These are phyloP conservation scores for Coremacera marginata DNA, from an alignment of 2,888 invertebrate genomes.

Conservation along the genomic window DNA sequence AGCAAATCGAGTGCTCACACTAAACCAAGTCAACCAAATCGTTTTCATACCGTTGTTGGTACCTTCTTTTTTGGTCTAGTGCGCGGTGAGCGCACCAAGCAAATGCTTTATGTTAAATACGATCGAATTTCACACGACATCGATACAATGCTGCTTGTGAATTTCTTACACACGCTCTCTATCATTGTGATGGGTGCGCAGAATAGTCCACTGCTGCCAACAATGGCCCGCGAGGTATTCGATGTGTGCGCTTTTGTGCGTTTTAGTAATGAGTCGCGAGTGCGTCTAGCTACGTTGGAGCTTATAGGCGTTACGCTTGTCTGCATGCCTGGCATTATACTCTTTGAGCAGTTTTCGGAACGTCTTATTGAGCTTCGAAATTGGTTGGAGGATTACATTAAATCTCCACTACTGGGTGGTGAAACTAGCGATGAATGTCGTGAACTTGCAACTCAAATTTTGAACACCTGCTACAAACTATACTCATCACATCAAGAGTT, in stretches of 20 bases:
- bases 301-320: slow-evolving; percentile 77
- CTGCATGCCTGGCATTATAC: slow-evolving; percentile 73
- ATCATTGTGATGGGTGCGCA: slow-evolving; percentile 77
- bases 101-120: slow-evolving; percentile 70
- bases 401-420: slow-evolving; percentile 72
- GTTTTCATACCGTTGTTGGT: slow-evolving; percentile 80
- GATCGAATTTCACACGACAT: slow-evolving; percentile 74
- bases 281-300: slow-evolving; percentile 77
- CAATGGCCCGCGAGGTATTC: slow-evolving; percentile 79
- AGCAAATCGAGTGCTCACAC: slow-evolving; percentile 63
- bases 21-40: slow-evolving; percentile 70
- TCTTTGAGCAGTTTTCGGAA: slow-evolving; percentile 74
- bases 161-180: slow-evolving; percentile 78
- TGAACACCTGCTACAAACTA: slow-evolving; percentile 66
- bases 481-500: slow-evolving; percentile 33
- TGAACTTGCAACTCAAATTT: slow-evolving; percentile 74
- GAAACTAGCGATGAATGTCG: slow-evolving; percentile 78
- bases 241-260: slow-evolving; percentile 77
- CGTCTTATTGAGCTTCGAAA: slow-evolving; percentile 75
- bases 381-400: slow-evolving; percentile 76
- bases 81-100: slow-evolving; percentile 76
- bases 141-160: slow-evolving; percentile 77
- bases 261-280: slow-evolving; percentile 76
- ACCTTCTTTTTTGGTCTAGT: slow-evolving; percentile 87
- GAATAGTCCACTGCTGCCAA: slow-evolving; percentile 75